These are phyloP conservation scores for Adrianichthys oophorus DNA, from an alignment of 2,797 vertebrate genomes.

Conservation along the genomic window DNA sequence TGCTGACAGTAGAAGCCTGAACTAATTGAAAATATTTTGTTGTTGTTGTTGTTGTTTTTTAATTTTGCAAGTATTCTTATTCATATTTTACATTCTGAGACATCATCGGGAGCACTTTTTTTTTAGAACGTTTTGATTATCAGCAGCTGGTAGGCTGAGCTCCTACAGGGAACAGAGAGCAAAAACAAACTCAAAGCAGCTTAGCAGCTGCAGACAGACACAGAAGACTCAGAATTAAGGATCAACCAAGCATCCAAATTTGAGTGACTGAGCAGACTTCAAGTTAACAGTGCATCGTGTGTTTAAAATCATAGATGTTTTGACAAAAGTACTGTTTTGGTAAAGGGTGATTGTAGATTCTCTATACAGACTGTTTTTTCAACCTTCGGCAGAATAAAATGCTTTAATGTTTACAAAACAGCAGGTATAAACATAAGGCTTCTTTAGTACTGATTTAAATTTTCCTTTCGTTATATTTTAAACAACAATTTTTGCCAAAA, in stretches of 20 bases:
- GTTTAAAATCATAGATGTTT: slow-evolving; percentile 3
- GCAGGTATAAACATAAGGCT: too few species aligned
- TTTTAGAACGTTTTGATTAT: slow-evolving; percentile 30
- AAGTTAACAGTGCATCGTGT: background rate
- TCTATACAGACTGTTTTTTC: background rate
- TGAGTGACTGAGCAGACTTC: slow-evolving; percentile 9
- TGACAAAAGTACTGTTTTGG: background rate
- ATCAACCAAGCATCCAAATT: slow-evolving; percentile 1
- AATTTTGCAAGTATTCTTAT: slow-evolving; percentile 4
- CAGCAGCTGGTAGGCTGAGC: slow-evolving; percentile 26
- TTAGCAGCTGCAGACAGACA: slow-evolving; percentile 11
- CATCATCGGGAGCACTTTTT: slow-evolving; percentile 13
- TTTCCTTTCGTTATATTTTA: too few species aligned
- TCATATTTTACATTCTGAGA: background rate
- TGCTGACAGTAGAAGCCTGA: slow-evolving; percentile 9
- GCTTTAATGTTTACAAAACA: too few species aligned
- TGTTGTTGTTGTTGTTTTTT: slow-evolving; percentile 11
- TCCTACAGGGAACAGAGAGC: slow-evolving; percentile 14
- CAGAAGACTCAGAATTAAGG: slow-evolving; percentile 2
- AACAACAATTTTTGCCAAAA: too few species aligned
- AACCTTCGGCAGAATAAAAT: too few species aligned
- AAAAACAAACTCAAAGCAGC: slow-evolving; percentile 24
- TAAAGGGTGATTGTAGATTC: background rate
- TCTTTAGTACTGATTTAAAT: too few species aligned
- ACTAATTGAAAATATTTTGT: slow-evolving; percentile 1